These are phyloP conservation scores for Zhengitettix transpicula DNA, from an alignment of 2,888 invertebrate genomes.

Conservation along the genomic window DNA sequence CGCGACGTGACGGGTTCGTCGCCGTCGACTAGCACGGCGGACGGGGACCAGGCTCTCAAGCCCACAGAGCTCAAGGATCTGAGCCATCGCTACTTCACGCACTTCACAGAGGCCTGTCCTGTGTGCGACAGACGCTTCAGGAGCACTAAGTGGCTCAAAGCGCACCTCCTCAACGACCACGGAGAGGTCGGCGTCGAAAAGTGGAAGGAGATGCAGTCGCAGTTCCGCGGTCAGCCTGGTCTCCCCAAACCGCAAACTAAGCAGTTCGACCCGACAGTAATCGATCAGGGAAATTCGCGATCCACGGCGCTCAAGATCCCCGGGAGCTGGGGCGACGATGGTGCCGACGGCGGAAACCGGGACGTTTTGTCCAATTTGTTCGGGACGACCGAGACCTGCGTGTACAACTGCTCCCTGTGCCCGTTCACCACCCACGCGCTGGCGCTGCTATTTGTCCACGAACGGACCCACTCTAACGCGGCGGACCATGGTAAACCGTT, in stretches of 20 bases:
- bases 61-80: constrained; percentile 38
- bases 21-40: constrained; percentile 16
- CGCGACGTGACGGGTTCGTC: constrained; percentile 12
- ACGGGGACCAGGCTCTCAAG: constrained; percentile 30
- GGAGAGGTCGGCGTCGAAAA: constrained; percentile 47
- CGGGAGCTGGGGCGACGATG: constrained; percentile 24
- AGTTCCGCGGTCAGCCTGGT: constrained; percentile 23
- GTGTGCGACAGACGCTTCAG: constrained; percentile 76
- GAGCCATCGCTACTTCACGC: constrained; percentile 44
- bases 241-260: not conserved
- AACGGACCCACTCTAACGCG: constrained; percentile 53
- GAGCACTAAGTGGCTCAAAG: constrained; percentile 74
- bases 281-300: not conserved
- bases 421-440: constrained; percentile 77
- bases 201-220: constrained; percentile 40
- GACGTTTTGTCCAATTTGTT: constrained; percentile 35
- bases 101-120: constrained; percentile 62
- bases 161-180: constrained; percentile 74
- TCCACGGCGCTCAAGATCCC: constrained; percentile 41
- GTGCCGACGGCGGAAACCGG: constrained; percentile 27
- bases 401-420: constrained; percentile 79
- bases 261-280: not conserved
- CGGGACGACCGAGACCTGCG: constrained; percentile 31
- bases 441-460: constrained; percentile 82
- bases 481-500: constrained; percentile 17